phyloP scores from a whole-genome alignment of 1,140 invertebrate species.

The Saccostrea echinata region DNA sequence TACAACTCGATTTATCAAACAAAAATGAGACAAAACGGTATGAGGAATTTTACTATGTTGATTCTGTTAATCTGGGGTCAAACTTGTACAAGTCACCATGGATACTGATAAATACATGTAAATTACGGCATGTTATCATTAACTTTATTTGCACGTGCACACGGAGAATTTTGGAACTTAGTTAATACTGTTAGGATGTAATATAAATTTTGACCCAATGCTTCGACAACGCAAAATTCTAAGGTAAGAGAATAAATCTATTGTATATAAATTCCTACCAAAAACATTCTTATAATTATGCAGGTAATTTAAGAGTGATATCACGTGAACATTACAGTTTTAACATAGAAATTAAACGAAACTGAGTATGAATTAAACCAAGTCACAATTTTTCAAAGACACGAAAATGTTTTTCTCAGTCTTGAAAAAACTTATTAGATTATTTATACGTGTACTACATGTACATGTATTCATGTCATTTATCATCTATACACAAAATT shows the following conservation, averaged over 20 bases:
- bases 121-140: neutral
- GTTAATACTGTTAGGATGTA: neutral
- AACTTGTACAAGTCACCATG: conserved; percentile 1
- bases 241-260: neutral
- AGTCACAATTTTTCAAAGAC: too few relatives aligned
- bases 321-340: neutral
- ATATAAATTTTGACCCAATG: neutral
- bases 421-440: too few relatives aligned
- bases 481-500: too few relatives aligned
- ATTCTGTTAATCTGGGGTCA: conserved; percentile 24
- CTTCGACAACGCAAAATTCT: neutral
- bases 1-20: conserved; percentile 25
- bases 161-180: neutral
- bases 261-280: neutral
- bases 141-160: neutral
- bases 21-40: neutral
- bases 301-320: too few relatives aligned
- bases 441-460: too few relatives aligned
- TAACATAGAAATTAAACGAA: too few relatives aligned
- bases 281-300: neutral
- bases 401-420: too few relatives aligned
- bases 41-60: neutral
- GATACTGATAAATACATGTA: conserved; percentile 32
- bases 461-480: too few relatives aligned
- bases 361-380: too few relatives aligned